Evolutionary conservation across 2,888 invertebrate genomes (phyloP).

Genomic region (Drosophila anceps): DNA sequence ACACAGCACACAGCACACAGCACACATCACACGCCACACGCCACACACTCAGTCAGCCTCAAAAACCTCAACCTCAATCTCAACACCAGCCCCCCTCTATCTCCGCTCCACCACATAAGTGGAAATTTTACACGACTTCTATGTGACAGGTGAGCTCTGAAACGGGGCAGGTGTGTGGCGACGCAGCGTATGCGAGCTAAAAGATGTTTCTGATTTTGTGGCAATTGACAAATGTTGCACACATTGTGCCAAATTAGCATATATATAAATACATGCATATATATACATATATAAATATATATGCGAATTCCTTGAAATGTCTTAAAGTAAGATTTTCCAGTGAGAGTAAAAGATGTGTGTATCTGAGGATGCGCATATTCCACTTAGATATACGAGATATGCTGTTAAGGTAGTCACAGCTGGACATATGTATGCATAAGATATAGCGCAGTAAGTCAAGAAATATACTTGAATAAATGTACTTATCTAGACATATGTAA

Average conservation of each 20-base stretch:
- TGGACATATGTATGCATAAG: background rate
- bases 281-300: conserved; percentile 32
- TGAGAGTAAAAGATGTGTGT: background rate
- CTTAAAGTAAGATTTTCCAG: background rate
- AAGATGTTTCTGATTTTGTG: conserved; percentile 67
- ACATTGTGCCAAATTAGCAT: conserved; percentile 62
- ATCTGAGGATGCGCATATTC: background rate
- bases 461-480: too few relatives aligned
- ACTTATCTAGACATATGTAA: too few relatives aligned
- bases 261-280: conserved; percentile 10
- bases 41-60: conserved; percentile 21
- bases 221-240: conserved; percentile 76
- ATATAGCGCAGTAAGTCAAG: background rate
- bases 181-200: conserved; percentile 6
- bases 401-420: background rate
- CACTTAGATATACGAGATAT: background rate
- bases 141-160: conserved; percentile 14
- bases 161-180: conserved; percentile 8
- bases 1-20: too few relatives aligned
- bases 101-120: conserved; percentile 27
- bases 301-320: conserved; percentile 17
- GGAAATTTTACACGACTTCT: conserved; percentile 57
- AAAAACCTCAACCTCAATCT: conserved; percentile 35
- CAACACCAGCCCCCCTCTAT: conserved; percentile 21
- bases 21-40: background rate